Evolutionary conservation across 2,888 invertebrate species (phyloP), one percentile per base, ranked within the genome.

Genomic region (Xestia c-nigrum): DNA sequence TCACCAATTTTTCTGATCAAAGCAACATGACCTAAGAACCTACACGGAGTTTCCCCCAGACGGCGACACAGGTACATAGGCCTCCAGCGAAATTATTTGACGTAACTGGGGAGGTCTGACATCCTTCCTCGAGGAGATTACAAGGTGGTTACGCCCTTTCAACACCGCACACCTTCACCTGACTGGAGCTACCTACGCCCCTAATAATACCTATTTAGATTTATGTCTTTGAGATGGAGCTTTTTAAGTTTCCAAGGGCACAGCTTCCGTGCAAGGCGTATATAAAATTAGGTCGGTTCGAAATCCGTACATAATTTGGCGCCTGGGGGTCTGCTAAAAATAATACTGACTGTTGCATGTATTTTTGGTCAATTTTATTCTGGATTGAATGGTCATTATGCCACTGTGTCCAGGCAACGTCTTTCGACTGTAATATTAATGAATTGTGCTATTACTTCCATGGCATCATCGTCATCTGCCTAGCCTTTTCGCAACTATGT

Each of bases 101-200:
- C 59, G 74, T 64, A 52, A 78, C 72, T 70, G 31, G 76, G 83
- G 80, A 84, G 87, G 92, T 90, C 92, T 92, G 83, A 83, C 73
- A 47, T 77, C 87, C 90, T 92, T 94, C 93, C 93, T 92, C 55
- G 64, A 93, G 93, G 93, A 94, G 91, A 93, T 93, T 92, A 57
- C 85, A 70, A 72, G 65, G 67, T 47, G 69, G 64, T 69, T 52
- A 78, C 85, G 72, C 71, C 70, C 74, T 78, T 78, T 19, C 73
- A 59, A 40, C 72, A 43, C 38, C 47, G 70, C 38, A 70, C 65
- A 38, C n/a, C 76, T 61, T 70, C 65, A 47, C 55, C 72, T 76
- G 65, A 21, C 43, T 43, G 38, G 16, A 64, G n/a, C 43, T 65
- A 69, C 74, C 65, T 31, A 80, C 64, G 24, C 52, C 68, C 50